These are phyloP conservation scores for Euura saliciscinereae DNA, from an alignment of 1,140 invertebrate species.

Conservation along the genomic window DNA sequence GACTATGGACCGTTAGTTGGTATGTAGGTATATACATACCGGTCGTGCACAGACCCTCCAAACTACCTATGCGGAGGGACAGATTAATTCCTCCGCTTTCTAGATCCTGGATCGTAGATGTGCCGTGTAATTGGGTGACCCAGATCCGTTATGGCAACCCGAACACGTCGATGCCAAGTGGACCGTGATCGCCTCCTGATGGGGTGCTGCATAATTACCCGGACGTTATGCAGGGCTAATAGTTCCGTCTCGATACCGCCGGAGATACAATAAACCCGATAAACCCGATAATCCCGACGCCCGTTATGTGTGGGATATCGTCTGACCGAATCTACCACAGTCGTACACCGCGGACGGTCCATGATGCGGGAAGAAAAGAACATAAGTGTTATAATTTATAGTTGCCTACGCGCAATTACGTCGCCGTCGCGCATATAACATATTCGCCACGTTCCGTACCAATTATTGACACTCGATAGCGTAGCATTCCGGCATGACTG, in stretches of 20 bases:
- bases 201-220: conserved; percentile 48
- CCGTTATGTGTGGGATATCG: not conserved
- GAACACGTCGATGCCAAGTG: conserved; percentile 39
- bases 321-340: not conserved
- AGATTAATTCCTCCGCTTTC: conserved; percentile 52
- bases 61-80: conserved; percentile 9
- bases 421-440: too few species aligned
- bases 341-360: too few species aligned
- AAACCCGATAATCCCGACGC: not conserved
- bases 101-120: conserved; percentile 49
- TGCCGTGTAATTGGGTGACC: conserved; percentile 51
- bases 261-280: not conserved
- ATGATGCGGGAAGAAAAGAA: too few species aligned
- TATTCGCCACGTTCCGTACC: too few species aligned
- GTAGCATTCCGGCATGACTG: conserved; percentile 30
- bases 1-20: not conserved
- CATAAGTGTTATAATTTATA: too few species aligned
- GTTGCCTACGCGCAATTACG: too few species aligned
- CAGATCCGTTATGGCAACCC: conserved; percentile 36
- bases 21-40: not conserved
- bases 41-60: too few species aligned
- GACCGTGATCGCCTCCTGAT: conserved; percentile 45
- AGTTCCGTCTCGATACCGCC: conserved; percentile 37
- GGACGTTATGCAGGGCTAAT: conserved; percentile 29
- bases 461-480: too few species aligned